Conservation (phyloP, 2,888 invertebrate species). For the Diploptera punctata region DNA sequence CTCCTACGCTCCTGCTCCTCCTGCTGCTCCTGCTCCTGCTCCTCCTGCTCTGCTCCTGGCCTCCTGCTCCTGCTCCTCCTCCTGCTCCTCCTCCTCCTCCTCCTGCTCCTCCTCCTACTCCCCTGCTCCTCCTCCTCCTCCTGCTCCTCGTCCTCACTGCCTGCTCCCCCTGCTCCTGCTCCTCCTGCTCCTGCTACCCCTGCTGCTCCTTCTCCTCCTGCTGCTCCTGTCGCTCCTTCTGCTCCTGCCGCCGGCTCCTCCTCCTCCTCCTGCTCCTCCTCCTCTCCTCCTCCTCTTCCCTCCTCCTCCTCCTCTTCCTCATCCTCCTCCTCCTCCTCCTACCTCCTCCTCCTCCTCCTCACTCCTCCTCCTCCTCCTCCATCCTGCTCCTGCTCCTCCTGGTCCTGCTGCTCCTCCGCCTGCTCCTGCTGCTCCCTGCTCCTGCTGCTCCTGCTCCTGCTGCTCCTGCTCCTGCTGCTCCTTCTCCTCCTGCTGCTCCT, state of each 20-base stretch:
- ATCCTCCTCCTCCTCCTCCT: too few species aligned
- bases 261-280: neutral
- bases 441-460: neutral
- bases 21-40: neutral
- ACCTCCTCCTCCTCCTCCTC: too few species aligned
- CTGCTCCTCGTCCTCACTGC: neutral
- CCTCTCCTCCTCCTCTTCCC: neutral
- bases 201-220: neutral
- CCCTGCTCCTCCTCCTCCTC: neutral
- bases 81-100: neutral
- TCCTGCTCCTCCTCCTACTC: too few species aligned
- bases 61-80: neutral
- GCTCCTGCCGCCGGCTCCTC: neutral
- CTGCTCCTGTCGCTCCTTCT: neutral
- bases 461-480: neutral
- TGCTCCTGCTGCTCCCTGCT: neutral
- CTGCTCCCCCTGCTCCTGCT: neutral
- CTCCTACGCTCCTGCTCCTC: neutral
- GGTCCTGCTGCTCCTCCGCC: neutral
- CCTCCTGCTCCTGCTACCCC: neutral
- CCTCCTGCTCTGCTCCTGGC: too few species aligned
- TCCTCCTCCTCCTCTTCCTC: neutral
- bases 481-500: neutral
- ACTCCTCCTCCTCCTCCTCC: too few species aligned
- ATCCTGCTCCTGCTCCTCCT: neutral